These are phyloP conservation scores for Bufotes viridis DNA, from an alignment of 2,797 vertebrate genomes.

Conservation along the genomic window DNA sequence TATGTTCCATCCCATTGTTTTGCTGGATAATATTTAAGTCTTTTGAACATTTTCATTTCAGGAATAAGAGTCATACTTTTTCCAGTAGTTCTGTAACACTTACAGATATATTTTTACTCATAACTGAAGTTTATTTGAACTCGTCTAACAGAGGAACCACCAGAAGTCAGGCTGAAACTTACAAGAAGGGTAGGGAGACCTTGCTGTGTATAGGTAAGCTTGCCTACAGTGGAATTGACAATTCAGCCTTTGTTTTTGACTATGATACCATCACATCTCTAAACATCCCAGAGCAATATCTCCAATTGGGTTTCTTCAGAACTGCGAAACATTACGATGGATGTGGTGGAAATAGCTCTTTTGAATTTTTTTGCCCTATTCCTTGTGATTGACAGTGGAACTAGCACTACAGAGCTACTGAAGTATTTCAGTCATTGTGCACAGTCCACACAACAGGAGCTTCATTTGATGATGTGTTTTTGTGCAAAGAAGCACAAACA, in stretches of 20 bases:
- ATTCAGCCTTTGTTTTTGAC: conserved; percentile 80
- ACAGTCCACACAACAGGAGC: conserved; percentile 32
- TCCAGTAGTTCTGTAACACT: conserved; percentile 82
- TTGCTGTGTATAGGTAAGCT: conserved; percentile 82
- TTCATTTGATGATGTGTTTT: conserved; percentile 68
- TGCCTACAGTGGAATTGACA: conserved; percentile 79
- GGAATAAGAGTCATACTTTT: conserved; percentile 78
- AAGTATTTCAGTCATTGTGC: conserved; percentile 84
- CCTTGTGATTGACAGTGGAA: conserved; percentile 80
- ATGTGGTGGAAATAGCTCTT: conserved; percentile 70
- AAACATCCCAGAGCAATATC: conserved; percentile 78
- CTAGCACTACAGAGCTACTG: conserved; percentile 75
- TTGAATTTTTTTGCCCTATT: conserved; percentile 88
- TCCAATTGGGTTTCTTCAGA: conserved; percentile 87
- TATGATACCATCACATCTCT: conserved; percentile 77
- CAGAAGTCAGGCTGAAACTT: conserved; percentile 80
- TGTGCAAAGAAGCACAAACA: conserved; percentile 60
- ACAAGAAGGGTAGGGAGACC: conserved; percentile 73
- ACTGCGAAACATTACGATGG: conserved; percentile 69
- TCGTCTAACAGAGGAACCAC: conserved; percentile 74
- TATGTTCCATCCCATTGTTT: conserved; percentile 92
- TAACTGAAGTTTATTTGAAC: conserved; percentile 88
- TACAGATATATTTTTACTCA: conserved; percentile 88
- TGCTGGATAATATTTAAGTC: conserved; percentile 95
- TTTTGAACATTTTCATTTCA: conserved; percentile 82